A percentile compares a stretch with the other conserved stretches of the same genome.
phyloP scores from a whole-genome alignment of 2,113 vertebrate species.

The Martes martes region DNA sequence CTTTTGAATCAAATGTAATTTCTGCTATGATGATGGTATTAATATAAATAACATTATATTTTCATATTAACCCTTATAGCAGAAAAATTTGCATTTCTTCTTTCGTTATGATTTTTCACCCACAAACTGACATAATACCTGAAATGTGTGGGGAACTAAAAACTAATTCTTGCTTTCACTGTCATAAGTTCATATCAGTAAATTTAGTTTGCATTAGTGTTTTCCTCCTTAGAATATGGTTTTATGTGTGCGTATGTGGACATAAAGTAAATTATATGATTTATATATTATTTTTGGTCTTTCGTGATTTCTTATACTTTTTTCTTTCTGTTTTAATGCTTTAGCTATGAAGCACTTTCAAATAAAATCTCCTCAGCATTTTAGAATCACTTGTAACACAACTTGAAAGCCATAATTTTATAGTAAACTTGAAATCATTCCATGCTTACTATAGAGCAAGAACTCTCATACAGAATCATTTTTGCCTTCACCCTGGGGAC shows the following conservation, averaged over 20 bases:
- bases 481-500: background rate
- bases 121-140: background rate
- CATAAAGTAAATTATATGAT: background rate
- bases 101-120: background rate
- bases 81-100: background rate
- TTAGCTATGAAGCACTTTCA: background rate
- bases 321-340: background rate
- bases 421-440: background rate
- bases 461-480: background rate
- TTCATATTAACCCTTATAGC: background rate
- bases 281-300: background rate
- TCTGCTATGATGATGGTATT: background rate
- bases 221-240: background rate
- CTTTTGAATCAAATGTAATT: background rate
- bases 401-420: background rate
- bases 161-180: background rate
- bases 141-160: background rate
- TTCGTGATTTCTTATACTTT: background rate
- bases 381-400: background rate
- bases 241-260: background rate
- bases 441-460: background rate
- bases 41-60: background rate
- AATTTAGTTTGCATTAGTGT: background rate
- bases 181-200: background rate
- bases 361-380: background rate